These are phyloP conservation scores for Pachyramphus minor DNA, from an alignment of 2,113 vertebrate genomes.

Conservation along the genomic window DNA sequence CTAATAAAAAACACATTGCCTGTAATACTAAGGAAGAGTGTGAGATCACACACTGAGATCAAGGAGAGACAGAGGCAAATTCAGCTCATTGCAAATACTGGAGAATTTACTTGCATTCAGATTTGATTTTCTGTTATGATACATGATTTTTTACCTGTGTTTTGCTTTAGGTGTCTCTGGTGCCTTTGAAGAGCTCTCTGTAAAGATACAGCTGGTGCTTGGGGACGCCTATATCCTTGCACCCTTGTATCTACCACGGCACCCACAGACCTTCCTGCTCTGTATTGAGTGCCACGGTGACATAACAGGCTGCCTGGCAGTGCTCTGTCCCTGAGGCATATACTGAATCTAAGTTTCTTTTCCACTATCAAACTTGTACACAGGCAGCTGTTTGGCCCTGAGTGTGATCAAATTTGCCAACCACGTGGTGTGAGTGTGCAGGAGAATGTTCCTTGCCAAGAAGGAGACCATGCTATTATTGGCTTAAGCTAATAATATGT, in stretches of 20 bases:
- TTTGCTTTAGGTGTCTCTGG: not conserved
- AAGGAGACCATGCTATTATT: not conserved
- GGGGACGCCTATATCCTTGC: rapidly evolving
- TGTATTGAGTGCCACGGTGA: rapidly evolving
- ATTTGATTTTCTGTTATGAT: not conserved
- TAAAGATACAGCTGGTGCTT: not conserved
- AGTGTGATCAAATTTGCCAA: not conserved
- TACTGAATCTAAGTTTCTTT: not conserved
- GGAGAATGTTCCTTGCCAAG: not conserved
- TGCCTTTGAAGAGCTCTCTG: not conserved
- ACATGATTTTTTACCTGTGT: not conserved
- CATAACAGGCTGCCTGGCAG: rapidly evolving
- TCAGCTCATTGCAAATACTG: not conserved
- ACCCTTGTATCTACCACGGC: not conserved
- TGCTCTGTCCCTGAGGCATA: too few relatives aligned
- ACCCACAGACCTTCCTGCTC: not conserved
- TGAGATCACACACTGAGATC: not conserved
- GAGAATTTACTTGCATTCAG: not conserved
- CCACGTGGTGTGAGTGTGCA: rapidly evolving
- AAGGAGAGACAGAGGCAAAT: not conserved
- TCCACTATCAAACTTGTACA: not conserved
- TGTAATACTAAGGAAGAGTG: not conserved
- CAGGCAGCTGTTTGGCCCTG: not conserved
- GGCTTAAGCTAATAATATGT: not conserved
- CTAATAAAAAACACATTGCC: not conserved